A percentile compares a stretch with the other conserved stretches of the same genome.
Conservation (phyloP, 2,797 vertebrate species). For the Sebastes itinus region DNA sequence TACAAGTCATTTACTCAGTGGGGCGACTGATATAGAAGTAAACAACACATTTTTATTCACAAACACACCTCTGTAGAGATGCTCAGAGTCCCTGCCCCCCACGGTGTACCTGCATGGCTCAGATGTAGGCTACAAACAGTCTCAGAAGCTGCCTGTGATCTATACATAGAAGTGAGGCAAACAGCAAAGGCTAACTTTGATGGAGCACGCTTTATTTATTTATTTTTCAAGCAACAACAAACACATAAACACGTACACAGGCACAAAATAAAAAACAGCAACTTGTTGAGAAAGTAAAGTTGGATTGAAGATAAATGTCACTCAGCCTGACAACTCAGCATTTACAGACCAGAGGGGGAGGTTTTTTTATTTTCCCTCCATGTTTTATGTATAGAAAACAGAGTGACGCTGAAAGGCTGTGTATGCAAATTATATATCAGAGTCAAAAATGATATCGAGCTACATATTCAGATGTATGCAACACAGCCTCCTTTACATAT, state of each 20-base stretch:
- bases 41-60: slow-evolving; percentile 70
- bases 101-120: slow-evolving; percentile 61
- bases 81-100: slow-evolving; percentile 45
- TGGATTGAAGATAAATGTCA: slow-evolving; percentile 34
- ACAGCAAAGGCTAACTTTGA: slow-evolving; percentile 67
- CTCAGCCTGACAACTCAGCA: slow-evolving; percentile 7
- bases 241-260: neutral
- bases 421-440: neutral
- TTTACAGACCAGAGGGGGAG: neutral
- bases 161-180: slow-evolving; percentile 73
- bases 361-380: neutral
- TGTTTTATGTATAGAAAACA: neutral
- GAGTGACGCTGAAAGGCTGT: neutral
- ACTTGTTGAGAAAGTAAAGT: slow-evolving; percentile 40
- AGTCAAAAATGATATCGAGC: neutral
- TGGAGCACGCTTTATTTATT: slow-evolving; percentile 31
- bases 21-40: slow-evolving; percentile 52
- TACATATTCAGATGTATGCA: neutral
- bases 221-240: slow-evolving; percentile 33
- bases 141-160: slow-evolving; percentile 70
- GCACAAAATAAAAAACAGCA: slow-evolving; percentile 17
- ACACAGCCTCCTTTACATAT: neutral
- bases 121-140: slow-evolving; percentile 63
- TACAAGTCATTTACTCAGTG: slow-evolving; percentile 39
- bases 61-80: slow-evolving; percentile 49